Conservation (phyloP, 1,140 invertebrate species). For the Aleiodes sp. region DNA sequence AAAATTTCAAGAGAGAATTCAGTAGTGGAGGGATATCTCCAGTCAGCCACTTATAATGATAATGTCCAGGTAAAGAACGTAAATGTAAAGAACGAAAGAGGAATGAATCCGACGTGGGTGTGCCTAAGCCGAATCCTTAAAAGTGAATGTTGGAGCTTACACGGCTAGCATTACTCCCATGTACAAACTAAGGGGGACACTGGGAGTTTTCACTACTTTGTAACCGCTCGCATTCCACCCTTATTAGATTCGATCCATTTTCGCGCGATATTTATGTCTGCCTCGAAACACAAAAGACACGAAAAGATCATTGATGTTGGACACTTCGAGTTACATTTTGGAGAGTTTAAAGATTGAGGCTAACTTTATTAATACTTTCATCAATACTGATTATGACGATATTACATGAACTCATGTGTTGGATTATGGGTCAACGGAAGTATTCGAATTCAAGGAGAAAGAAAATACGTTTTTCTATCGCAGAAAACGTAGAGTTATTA, state of each 20-base stretch:
- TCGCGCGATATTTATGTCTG: neutral
- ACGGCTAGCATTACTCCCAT: constrained; percentile 62
- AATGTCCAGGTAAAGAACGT: neutral
- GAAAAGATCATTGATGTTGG: neutral
- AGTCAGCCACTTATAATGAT: constrained; percentile 35
- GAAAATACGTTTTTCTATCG: neutral
- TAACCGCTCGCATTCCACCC: constrained; percentile 51
- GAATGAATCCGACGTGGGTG: constrained; percentile 56
- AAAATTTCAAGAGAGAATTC: neutral
- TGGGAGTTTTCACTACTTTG: constrained; percentile 39
- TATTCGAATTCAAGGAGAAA: neutral
- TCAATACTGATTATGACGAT: neutral
- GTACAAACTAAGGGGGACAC: constrained; percentile 20
- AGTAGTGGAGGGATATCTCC: constrained; percentile 46
- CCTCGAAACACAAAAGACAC: neutral
- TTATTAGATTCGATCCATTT: constrained; percentile 44
- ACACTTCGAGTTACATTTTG: neutral
- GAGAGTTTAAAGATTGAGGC: neutral
- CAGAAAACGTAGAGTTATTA: constrained; percentile 7
- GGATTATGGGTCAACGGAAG: neutral
- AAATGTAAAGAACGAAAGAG: constrained; percentile 21
- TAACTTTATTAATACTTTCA: neutral
- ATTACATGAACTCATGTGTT: no score
- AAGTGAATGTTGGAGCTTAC: constrained; percentile 62
- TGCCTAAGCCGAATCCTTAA: constrained; percentile 62